Evolutionary conservation across 2,888 invertebrate species (phyloP), one percentile per base, ranked within the genome.

Genomic region (Halocaridina rubra): DNA sequence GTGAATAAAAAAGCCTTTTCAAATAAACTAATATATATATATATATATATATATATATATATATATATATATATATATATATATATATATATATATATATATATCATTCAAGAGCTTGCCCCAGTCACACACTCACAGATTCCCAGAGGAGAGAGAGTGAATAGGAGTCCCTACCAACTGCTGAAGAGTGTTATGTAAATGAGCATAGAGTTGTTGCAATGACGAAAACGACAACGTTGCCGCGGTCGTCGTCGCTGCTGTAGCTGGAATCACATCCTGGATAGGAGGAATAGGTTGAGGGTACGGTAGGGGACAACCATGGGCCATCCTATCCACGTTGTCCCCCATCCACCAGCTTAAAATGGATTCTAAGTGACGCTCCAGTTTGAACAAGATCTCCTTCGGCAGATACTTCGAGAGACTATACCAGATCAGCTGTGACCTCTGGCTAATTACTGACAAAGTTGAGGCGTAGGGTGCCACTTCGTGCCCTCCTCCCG

Each of bases 121-220:
- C n/a, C n/a, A n/a, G n/a, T n/a, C n/a, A n/a, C n/a, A n/a, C n/a
- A n/a, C n/a, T n/a, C n/a, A n/a, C n/a, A n/a, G n/a, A n/a, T n/a
- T n/a, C n/a, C n/a, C n/a, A n/a, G n/a, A 5, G 77, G 61, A 19
- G 61, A 8, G 29, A 29, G 76, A 4, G 32, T 1, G 27, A 32
- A 39, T 5, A 33, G 64, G 22, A 32, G 61, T 53, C 67, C 53
- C 61, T 59, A 61, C 72, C 59, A 39, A 10, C 24, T 57, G 71
- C 30, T 53, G 29, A 13, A 71, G 39, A 19, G 72, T 30, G 29
- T 59, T 32, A 59, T 72, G 79, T n/a, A 53, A 57, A 22, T 59
- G 80, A 32, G 13, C 67, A 67, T 78, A 67, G 27, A 72, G 61
- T 30, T 80, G 80, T 16, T 72, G 80, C 22, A 71, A 29, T 7